Conservation (phyloP, 2,113 vertebrate genomes). For the Amphiprion ocellaris region DNA sequence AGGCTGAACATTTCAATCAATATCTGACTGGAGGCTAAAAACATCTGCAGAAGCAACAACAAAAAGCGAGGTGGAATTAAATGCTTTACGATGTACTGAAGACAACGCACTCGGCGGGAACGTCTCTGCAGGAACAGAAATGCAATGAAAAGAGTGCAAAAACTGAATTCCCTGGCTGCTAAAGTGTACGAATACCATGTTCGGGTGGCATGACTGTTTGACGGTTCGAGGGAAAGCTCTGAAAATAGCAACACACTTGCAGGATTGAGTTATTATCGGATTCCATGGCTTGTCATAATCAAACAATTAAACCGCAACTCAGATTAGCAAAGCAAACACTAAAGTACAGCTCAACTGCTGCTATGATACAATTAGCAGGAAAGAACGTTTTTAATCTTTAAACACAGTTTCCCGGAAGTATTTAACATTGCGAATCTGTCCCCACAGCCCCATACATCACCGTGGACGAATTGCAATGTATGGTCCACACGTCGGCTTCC, state of each 20-base stretch:
- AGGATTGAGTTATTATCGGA: background rate
- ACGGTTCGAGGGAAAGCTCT: background rate
- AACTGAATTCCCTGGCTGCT: background rate
- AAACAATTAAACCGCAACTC: constrained; percentile 5
- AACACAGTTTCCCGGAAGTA: background rate
- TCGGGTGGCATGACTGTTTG: background rate
- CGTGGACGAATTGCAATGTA: constrained; percentile 36
- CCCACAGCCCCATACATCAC: constrained; percentile 37
- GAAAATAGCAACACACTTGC: background rate
- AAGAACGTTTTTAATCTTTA: background rate
- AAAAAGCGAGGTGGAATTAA: constrained; percentile 44
- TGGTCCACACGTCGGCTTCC: constrained; percentile 24
- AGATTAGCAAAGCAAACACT: constrained; percentile 2
- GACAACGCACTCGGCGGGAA: constrained; percentile 13
- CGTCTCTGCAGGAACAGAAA: background rate
- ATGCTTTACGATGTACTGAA: constrained; percentile 43
- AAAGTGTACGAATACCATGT: background rate
- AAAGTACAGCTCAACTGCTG: constrained; percentile 19
- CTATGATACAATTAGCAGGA: constrained; percentile 2
- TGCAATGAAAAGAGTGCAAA: background rate
- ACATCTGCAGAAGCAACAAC: constrained; percentile 55
- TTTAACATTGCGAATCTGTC: constrained; percentile 9
- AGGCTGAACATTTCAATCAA: constrained; percentile 74
- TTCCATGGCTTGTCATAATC: background rate
- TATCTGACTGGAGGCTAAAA: constrained; percentile 67